Conservation (phyloP, 2,888 invertebrate genomes). For the Eupithecia centaureata region DNA sequence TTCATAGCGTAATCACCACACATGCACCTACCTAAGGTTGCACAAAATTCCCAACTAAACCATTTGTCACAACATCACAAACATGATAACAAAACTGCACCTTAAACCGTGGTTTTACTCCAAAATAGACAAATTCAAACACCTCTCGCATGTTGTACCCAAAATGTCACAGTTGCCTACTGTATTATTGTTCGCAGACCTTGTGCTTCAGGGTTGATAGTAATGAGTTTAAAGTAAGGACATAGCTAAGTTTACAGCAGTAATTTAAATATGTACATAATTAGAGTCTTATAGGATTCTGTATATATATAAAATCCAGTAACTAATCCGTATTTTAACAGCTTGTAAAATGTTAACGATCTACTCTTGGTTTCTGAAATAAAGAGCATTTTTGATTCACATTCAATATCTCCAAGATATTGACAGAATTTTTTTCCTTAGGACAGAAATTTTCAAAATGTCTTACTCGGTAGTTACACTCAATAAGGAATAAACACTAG, state of each 20-base stretch:
- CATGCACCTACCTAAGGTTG: too few relatives aligned
- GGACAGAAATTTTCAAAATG: too few relatives aligned
- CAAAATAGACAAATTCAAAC: slow-evolving; percentile 34
- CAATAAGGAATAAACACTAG: too few relatives aligned
- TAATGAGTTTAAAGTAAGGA: neutral
- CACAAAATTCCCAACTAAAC: neutral
- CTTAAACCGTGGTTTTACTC: slow-evolving; percentile 22
- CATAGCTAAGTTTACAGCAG: neutral
- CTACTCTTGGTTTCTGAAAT: too few relatives aligned
- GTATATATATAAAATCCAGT: neutral
- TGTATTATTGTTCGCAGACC: slow-evolving; percentile 26
- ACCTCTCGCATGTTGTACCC: slow-evolving; percentile 32
- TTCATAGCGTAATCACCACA: too few relatives aligned
- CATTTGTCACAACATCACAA: neutral
- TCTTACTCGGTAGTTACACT: too few relatives aligned
- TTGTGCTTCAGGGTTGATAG: slow-evolving; percentile 25
- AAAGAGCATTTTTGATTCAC: too few relatives aligned
- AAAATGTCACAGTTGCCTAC: slow-evolving; percentile 33
- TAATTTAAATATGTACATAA: neutral
- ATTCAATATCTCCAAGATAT: too few relatives aligned
- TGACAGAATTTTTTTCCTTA: too few relatives aligned
- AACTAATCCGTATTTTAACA: too few relatives aligned
- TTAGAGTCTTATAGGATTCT: too few relatives aligned
- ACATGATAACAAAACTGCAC: slow-evolving; percentile 11
- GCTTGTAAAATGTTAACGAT: too few relatives aligned